phyloP scores from a whole-genome alignment of 2,113 vertebrate genomes.

The Macheiramphus alcinus region DNA sequence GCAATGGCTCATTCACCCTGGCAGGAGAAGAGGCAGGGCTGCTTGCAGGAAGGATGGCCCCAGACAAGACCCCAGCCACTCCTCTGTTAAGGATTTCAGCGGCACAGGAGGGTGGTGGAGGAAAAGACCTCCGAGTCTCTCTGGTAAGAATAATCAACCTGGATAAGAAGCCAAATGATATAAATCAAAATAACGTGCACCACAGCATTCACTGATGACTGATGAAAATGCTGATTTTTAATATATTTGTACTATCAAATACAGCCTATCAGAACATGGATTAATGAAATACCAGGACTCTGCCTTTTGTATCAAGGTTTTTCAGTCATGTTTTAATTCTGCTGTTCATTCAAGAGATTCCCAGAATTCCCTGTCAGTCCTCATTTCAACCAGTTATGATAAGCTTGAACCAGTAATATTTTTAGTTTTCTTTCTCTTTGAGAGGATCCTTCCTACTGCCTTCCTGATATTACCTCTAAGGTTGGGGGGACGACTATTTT shows the following conservation, averaged over 20 bases:
- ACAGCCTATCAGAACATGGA: neutral
- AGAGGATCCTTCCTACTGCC: neutral
- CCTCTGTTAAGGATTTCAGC: neutral
- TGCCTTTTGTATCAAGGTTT: neutral
- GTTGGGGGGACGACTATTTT: neutral
- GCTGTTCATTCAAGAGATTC: neutral
- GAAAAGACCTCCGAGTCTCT: neutral
- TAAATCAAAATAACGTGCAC: neutral
- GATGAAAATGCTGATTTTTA: neutral
- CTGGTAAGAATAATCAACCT: neutral
- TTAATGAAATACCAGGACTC: neutral
- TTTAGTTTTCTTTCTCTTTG: neutral
- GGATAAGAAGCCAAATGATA: neutral
- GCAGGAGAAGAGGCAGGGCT: neutral
- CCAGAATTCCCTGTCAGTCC: neutral
- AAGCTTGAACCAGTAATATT: neutral
- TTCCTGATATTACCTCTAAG: neutral
- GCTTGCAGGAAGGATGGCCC: neutral
- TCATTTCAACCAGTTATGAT: neutral
- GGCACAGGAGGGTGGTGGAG: neutral
- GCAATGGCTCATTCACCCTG: neutral
- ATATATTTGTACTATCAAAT: neutral
- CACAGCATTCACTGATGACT: neutral
- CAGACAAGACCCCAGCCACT: neutral
- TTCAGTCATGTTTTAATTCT: conserved; percentile 10